phyloP scores from a whole-genome alignment of 2,888 invertebrate genomes.

The Calameuta pallipes region DNA sequence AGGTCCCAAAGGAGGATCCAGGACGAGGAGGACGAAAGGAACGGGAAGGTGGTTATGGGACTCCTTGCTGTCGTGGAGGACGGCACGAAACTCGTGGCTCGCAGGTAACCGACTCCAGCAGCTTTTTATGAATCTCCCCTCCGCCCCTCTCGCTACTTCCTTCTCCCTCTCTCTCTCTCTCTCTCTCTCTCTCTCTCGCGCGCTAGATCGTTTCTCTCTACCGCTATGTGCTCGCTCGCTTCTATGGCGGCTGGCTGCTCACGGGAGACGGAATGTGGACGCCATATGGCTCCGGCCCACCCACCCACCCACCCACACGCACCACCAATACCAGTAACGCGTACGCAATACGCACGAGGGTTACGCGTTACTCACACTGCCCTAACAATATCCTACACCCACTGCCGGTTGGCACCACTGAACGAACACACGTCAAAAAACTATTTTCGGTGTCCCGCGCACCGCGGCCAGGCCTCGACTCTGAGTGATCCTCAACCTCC shows the following conservation, averaged over 20 bases:
- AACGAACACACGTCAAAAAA: conserved; percentile 38
- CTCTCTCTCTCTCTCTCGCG: conserved; percentile 22
- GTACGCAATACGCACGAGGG: conserved; percentile 20
- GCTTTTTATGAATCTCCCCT: conserved; percentile 13
- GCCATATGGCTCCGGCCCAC: conserved; percentile 60
- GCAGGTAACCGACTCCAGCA: conserved; percentile 7
- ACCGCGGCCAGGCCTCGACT: neutral
- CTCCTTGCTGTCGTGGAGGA: neutral
- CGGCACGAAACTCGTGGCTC: conserved; percentile 7
- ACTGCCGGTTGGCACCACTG: conserved; percentile 20
- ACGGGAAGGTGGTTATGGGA: neutral
- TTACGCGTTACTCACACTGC: conserved; percentile 17
- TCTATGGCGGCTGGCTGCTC: conserved; percentile 29
- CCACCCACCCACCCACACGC: conserved; percentile 50
- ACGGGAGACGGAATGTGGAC: conserved; percentile 63
- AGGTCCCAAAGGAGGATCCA: neutral
- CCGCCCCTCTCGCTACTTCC: conserved; percentile 20
- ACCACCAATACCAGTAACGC: conserved; percentile 16
- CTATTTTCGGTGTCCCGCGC: conserved; percentile 41
- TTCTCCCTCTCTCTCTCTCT: conserved; percentile 19
- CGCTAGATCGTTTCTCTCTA: conserved; percentile 13
- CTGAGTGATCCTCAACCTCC: neutral
- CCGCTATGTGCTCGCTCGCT: conserved; percentile 16
- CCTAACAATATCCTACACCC: conserved; percentile 8
- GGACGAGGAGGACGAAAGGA: neutral